These are phyloP conservation scores for Pogona vitticeps DNA, from an alignment of 2,113 vertebrate species.

Conservation along the genomic window DNA sequence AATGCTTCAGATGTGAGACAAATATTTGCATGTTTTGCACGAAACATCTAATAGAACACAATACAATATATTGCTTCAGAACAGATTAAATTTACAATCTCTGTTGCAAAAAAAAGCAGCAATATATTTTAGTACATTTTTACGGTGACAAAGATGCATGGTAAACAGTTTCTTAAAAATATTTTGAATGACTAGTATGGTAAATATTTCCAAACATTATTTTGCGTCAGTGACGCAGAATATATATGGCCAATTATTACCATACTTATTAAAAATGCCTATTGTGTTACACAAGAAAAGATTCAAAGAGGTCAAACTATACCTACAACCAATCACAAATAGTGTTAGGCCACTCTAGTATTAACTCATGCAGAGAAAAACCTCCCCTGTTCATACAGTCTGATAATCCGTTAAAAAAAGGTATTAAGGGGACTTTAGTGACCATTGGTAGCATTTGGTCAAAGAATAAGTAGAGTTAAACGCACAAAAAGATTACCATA, in stretches of 20 bases:
- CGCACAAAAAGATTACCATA: constrained; percentile 19
- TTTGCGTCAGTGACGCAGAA: background rate
- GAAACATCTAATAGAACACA: background rate
- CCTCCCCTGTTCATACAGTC: background rate
- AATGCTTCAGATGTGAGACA: constrained; percentile 4
- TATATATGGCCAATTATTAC: background rate
- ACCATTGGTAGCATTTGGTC: background rate
- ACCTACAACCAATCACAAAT: background rate
- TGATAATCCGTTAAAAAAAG: background rate
- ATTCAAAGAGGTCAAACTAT: background rate
- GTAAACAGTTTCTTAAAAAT: background rate
- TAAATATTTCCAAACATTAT: background rate
- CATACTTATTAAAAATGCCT: background rate
- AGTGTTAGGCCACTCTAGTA: background rate
- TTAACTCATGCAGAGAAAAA: background rate
- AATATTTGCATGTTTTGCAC: background rate
- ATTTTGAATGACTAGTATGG: background rate
- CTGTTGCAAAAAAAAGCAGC: background rate
- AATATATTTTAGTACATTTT: background rate
- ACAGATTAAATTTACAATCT: background rate
- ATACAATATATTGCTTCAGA: background rate
- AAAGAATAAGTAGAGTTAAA: background rate
- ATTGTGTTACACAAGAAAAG: background rate
- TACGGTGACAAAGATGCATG: background rate
- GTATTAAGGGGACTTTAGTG: background rate